Conservation (phyloP, 2,888 invertebrate genomes). For the Papilio demoleus region DNA sequence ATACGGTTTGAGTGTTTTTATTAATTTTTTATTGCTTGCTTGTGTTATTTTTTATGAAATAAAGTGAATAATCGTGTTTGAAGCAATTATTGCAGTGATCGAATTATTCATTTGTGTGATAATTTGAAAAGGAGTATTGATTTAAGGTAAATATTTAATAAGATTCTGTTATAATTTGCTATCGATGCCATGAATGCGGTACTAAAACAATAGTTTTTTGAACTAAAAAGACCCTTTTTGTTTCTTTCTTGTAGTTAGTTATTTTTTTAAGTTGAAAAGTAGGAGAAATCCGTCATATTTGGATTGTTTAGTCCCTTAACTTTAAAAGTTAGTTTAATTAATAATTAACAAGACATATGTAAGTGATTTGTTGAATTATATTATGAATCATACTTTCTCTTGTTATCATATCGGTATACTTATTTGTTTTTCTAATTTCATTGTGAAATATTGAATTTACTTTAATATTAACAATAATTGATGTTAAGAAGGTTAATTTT, state of each 20-base stretch:
- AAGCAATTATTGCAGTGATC: conserved; percentile 10
- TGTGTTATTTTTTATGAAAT: conserved; percentile 40
- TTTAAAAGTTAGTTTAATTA: neutral
- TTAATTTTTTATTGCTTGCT: conserved; percentile 34
- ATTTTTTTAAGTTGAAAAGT: neutral
- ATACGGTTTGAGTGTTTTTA: conserved; percentile 32
- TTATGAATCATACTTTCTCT: conserved; percentile 37
- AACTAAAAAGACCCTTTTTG: neutral
- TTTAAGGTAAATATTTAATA: conserved; percentile 16
- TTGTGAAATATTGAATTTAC: neutral
- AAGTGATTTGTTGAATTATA: neutral
- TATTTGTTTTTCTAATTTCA: neutral
- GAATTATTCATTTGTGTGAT: conserved; percentile 4
- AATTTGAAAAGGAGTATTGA: neutral
- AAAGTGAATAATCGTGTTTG: conserved; percentile 18
- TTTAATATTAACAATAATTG: neutral
- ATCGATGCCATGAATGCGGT: neutral
- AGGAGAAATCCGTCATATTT: neutral
- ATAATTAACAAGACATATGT: neutral
- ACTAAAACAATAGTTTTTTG: neutral
- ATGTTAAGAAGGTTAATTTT: neutral
- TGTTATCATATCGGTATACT: neutral
- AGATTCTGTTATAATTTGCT: conserved; percentile 10
- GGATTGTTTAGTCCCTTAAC: neutral
- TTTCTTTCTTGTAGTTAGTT: neutral